A percentile compares a stretch with the other conserved stretches of the same genome.
Conservation (phyloP, 2,888 invertebrate genomes). For the Gandaritis pyraliata region DNA sequence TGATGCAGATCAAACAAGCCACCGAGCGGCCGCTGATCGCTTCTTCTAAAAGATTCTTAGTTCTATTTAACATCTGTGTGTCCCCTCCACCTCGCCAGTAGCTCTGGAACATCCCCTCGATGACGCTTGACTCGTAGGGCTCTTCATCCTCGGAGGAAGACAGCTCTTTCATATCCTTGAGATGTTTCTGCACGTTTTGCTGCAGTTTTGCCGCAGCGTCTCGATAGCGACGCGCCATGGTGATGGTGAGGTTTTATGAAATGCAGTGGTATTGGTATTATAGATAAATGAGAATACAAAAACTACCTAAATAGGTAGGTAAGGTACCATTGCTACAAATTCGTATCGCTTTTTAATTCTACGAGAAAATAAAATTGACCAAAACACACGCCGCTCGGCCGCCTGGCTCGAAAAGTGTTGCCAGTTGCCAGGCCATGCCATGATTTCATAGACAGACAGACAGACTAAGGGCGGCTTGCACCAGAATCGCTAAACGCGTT, state of each 20-base stretch:
- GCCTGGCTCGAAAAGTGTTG: too few species aligned
- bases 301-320: too few species aligned
- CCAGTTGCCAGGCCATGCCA: too few species aligned
- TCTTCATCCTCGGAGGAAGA: constrained; percentile 80
- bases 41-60: constrained; percentile 90
- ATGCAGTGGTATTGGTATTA: too few species aligned
- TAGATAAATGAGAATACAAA: too few species aligned
- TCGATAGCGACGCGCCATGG: constrained; percentile 71
- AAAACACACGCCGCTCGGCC: too few species aligned
- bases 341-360: too few species aligned
- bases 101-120: constrained; percentile 73
- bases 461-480: too few species aligned
- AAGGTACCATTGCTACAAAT: too few species aligned
- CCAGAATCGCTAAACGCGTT: too few species aligned
- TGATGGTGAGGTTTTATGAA: background rate
- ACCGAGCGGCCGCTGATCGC: constrained; percentile 91
- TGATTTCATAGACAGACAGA: too few species aligned
- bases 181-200: constrained; percentile 75
- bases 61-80: constrained; percentile 77
- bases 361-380: too few species aligned
- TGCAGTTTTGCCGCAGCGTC: constrained; percentile 78
- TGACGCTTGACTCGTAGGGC: constrained; percentile 67
- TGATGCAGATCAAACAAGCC: constrained; percentile 96
- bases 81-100: constrained; percentile 74
- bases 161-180: constrained; percentile 72